Conservation (phyloP, 2,113 vertebrate species). For the Mionectes macconnelli region DNA sequence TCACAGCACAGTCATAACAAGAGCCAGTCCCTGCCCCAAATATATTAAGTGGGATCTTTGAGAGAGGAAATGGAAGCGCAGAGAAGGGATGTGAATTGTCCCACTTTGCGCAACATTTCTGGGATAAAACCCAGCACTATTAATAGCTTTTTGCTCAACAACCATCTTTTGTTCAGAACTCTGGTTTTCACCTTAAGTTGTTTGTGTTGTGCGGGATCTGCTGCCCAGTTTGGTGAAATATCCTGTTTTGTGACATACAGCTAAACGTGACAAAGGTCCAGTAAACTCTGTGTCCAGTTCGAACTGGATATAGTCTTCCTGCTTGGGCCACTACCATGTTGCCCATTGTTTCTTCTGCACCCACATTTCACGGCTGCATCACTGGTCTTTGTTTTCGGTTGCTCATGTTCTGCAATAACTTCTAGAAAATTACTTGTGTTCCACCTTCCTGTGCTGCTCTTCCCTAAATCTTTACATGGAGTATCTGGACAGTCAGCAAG, state of each 20-base stretch:
- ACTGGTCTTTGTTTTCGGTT: not conserved
- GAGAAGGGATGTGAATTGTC: slow-evolving; percentile 54
- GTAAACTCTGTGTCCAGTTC: not conserved
- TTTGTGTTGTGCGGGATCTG: not conserved
- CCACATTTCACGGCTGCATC: not conserved
- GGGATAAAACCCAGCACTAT: slow-evolving; percentile 60
- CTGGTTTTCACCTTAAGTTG: slow-evolving; percentile 52
- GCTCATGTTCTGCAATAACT: not conserved
- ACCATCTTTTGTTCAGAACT: slow-evolving; percentile 43
- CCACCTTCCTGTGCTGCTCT: not conserved
- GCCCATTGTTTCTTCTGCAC: not conserved
- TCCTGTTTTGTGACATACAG: not conserved
- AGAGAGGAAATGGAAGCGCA: slow-evolving; percentile 52
- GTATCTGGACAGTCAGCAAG: not conserved
- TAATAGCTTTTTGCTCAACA: slow-evolving; percentile 62
- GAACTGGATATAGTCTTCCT: not conserved
- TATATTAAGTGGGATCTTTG: slow-evolving; percentile 50
- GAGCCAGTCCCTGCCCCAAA: slow-evolving; percentile 37
- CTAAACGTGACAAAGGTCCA: not conserved
- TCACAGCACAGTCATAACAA: slow-evolving; percentile 40
- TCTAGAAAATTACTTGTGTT: not conserved
- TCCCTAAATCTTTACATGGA: not conserved
- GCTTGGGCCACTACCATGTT: not conserved
- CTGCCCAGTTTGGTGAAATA: not conserved
- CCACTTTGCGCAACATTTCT: slow-evolving; percentile 53